phyloP scores from a whole-genome alignment of 1,140 invertebrate species.

The Micrasema longulum region DNA sequence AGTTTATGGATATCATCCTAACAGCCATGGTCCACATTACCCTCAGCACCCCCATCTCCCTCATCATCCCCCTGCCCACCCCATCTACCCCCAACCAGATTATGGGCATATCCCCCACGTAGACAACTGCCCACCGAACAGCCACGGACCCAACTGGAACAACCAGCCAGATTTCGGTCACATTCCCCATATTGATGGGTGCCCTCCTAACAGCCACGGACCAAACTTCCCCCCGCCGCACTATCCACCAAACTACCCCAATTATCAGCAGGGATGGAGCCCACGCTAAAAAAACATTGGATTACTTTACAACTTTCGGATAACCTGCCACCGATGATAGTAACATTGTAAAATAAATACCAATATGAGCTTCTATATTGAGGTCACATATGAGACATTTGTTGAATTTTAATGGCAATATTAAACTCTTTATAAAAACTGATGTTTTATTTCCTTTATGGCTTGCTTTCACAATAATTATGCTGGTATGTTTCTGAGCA shows the following conservation, averaged over 20 bases:
- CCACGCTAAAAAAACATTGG: no score
- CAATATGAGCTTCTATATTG: no score
- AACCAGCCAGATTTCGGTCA: constrained; percentile 6
- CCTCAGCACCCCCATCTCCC: constrained; percentile 8
- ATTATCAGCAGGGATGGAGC: no score
- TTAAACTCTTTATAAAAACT: no score
- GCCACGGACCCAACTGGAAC: constrained; percentile 19
- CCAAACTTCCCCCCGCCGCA: constrained; percentile 2
- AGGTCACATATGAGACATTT: no score
- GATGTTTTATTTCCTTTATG: no score
- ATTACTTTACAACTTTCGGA: no score
- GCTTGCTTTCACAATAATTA: no score
- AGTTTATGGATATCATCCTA: constrained; percentile 5
- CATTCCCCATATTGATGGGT: background rate
- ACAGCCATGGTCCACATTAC: background rate
- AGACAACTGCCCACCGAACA: background rate
- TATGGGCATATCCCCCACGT: background rate
- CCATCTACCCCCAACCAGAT: background rate
- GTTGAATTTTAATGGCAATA: no score
- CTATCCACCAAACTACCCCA: background rate
- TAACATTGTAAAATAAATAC: no score
- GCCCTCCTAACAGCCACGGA: background rate
- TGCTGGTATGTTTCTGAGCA: no score
- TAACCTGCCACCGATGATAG: no score
- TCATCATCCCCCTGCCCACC: constrained; percentile 1